phyloP scores from a whole-genome alignment of 2,113 vertebrate genomes.

The Chascanopsetta lugubris region DNA sequence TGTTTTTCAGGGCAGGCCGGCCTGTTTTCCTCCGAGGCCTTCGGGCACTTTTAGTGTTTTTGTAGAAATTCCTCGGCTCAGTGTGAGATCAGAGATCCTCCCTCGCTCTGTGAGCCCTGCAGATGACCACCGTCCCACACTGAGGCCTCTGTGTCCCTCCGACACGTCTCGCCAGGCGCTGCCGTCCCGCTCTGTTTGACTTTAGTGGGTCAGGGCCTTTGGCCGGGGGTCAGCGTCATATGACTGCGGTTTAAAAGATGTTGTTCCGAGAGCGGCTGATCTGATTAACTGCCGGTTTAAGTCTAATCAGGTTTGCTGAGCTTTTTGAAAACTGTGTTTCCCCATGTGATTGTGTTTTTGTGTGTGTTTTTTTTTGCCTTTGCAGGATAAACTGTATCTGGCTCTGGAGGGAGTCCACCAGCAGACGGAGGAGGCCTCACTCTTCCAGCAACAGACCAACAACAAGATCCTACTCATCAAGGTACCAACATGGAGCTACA shows the following conservation, averaged over 20 bases:
- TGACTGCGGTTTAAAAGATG: constrained; percentile 51
- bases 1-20: constrained; percentile 21
- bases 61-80: constrained; percentile 66
- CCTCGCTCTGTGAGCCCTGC: constrained; percentile 6
- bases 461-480: constrained; percentile 75
- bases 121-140: constrained; percentile 19
- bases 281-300: constrained; percentile 20
- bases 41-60: constrained; percentile 9
- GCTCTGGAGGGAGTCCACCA: constrained; percentile 65
- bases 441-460: constrained; percentile 69
- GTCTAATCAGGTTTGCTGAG: constrained; percentile 34
- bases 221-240: constrained; percentile 27
- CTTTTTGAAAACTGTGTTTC: neutral
- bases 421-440: constrained; percentile 66
- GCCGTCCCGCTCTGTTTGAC: constrained; percentile 25
- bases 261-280: constrained; percentile 27
- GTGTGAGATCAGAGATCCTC: constrained; percentile 43
- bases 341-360: constrained; percentile 31
- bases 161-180: constrained; percentile 19
- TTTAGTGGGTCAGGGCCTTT: constrained; percentile 23
- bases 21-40: constrained; percentile 4
- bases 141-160: constrained; percentile 19
- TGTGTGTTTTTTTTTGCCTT: constrained; percentile 20
- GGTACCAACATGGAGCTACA: constrained; percentile 64
- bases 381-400: constrained; percentile 71